phyloP scores from a whole-genome alignment of 2,797 vertebrate genomes.

The Hyperoplus immaculatus region DNA sequence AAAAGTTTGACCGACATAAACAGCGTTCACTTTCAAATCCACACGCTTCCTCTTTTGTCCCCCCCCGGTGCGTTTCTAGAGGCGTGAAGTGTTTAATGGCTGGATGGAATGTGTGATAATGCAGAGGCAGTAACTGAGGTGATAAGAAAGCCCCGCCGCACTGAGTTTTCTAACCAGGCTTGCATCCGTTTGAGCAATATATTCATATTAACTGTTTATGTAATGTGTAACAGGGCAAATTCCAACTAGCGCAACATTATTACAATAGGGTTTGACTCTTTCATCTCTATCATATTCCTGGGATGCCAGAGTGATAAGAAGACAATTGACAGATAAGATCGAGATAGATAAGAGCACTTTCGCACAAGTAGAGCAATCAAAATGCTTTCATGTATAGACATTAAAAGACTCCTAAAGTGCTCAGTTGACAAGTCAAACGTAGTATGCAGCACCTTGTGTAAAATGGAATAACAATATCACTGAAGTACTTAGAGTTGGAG shows the following conservation, averaged over 20 bases:
- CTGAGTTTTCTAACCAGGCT: not conserved
- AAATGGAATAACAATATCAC: too few relatives aligned
- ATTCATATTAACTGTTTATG: constrained; percentile 7
- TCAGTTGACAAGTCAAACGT: too few relatives aligned
- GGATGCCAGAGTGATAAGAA: too few relatives aligned
- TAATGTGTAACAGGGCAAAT: constrained; percentile 5
- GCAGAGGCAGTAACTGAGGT: constrained; percentile 18
- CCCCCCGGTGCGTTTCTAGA: constrained; percentile 3
- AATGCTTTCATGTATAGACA: too few relatives aligned
- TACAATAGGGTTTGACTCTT: not conserved
- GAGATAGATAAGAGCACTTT: too few relatives aligned
- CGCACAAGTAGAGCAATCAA: too few relatives aligned
- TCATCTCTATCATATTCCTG: not conserved
- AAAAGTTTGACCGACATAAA: constrained; percentile 39
- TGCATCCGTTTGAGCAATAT: not conserved
- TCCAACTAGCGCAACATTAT: constrained; percentile 1
- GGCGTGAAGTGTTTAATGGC: constrained; percentile 45
- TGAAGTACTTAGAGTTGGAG: too few relatives aligned
- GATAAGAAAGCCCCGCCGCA: constrained; percentile 41
- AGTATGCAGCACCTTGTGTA: too few relatives aligned
- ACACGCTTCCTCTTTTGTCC: constrained; percentile 44
- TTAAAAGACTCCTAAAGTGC: too few relatives aligned
- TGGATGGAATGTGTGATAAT: constrained; percentile 56
- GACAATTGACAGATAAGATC: too few relatives aligned
- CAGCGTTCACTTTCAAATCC: constrained; percentile 19